These are phyloP conservation scores for Thera obeliscata DNA, from an alignment of 2,888 invertebrate genomes.

Conservation along the genomic window DNA sequence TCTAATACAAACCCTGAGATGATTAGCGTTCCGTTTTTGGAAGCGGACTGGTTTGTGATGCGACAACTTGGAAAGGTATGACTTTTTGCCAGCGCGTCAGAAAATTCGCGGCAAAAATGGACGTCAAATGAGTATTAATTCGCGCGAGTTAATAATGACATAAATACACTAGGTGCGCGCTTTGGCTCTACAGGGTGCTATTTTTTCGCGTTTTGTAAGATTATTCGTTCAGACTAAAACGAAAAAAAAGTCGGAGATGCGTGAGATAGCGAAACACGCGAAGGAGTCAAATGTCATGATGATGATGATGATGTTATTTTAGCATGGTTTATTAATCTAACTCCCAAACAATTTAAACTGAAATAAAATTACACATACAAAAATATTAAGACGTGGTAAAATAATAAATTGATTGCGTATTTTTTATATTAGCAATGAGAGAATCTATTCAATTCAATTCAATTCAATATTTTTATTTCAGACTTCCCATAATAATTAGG, in stretches of 20 bases:
- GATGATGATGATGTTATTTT: no score
- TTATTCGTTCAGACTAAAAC: no score
- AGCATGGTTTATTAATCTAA: no score
- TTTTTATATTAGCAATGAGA: no score
- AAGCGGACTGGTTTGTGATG: conserved; percentile 50
- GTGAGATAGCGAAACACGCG: no score
- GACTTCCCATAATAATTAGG: no score
- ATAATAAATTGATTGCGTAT: not conserved
- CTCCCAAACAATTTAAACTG: no score
- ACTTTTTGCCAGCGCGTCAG: conserved; percentile 65
- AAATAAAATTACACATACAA: no score
- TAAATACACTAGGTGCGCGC: conserved; percentile 77
- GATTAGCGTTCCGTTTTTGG: conserved; percentile 58
- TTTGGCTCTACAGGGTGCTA: conserved; percentile 62
- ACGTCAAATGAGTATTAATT: conserved; percentile 83
- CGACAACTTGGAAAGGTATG: conserved; percentile 52
- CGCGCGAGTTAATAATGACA: conserved; percentile 83
- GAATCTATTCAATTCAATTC: no score
- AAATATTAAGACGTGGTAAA: not conserved
- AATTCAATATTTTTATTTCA: no score
- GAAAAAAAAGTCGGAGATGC: not conserved
- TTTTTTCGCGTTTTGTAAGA: not conserved
- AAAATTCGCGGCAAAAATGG: conserved; percentile 75
- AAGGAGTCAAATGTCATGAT: no score
- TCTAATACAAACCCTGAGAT: conserved; percentile 27